These are phyloP conservation scores for Ptilonorhynchus violaceus DNA, from an alignment of 2,113 vertebrate genomes.

Conservation along the genomic window DNA sequence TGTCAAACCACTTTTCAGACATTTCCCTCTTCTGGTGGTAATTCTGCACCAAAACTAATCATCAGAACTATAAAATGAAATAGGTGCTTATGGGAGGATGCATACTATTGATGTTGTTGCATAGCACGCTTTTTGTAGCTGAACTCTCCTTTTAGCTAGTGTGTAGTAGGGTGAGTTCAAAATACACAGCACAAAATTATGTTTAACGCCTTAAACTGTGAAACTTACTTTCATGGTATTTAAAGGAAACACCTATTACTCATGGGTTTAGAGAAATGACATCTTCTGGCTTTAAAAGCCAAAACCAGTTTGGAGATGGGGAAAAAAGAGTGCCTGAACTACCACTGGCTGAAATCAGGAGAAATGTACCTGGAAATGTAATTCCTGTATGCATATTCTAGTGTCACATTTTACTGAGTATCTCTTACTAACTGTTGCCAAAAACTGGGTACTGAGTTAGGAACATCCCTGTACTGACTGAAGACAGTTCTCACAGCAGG, in stretches of 20 bases:
- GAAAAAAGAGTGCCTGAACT: neutral
- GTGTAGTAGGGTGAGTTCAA: neutral
- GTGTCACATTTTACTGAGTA: neutral
- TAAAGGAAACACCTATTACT: neutral
- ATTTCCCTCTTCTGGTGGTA: neutral
- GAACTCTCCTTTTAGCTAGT: neutral
- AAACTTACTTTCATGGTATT: neutral
- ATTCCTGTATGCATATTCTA: neutral
- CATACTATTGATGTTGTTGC: rapidly evolving
- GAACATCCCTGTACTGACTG: neutral
- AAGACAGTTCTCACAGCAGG: neutral
- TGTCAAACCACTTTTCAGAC: neutral
- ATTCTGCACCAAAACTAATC: neutral
- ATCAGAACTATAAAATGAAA: neutral
- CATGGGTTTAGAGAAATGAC: neutral
- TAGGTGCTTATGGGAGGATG: neutral
- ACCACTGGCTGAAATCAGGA: neutral
- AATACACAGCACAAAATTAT: neutral
- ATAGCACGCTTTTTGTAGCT: neutral
- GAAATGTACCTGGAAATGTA: neutral
- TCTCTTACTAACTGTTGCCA: neutral
- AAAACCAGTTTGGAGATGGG: neutral
- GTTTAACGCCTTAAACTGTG: neutral
- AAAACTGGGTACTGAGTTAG: neutral
- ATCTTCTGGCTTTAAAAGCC: neutral